Evolutionary conservation across 92 coral and sea anemone species (phyloP), one percentile per base, ranked within the genome.

Genomic region (Micromussa lordhowensis): DNA sequence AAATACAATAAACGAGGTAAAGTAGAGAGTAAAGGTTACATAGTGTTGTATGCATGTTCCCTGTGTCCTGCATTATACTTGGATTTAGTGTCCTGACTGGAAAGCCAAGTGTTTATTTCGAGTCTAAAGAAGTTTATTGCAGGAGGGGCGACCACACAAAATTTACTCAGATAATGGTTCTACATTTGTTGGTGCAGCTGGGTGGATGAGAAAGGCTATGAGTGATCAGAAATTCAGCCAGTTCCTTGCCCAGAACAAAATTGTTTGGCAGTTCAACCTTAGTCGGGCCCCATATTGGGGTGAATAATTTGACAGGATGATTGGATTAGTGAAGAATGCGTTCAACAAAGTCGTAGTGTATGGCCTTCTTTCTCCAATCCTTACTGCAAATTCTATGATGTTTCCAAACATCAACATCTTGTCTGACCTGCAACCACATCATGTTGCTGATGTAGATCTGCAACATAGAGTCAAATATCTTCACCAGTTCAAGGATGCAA

Each of bases 1-100:
- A 82, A 74, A 59, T 81, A 81, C 80, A 80, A 31, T 70, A 79
- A 66, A 36, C 61, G 28, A 38, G 34, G 70, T 14, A 83, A 22
- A 74, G 64, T 32, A 30, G 80, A 89, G 73, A 84, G 79, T 15
- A 91, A 81, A 55, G 90, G 88, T 21, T 91, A 81, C 69, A 91
- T 81, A 44, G 80, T 79, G 54, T 70, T 91, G 53, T 88, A 80
- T 83, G 85, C 89, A 32, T 91, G 91, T 84, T 82, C 85, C 68
- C 54, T 91, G 54, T 55, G 85, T 49, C 44, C 91, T 63, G 93
- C 93, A 18, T 77, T 91, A 49, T 83, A 91, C 70, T 40, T 86
- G 72, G 91, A 91, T 74, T 64, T 64, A 59, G 61, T 16, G 61
- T 15, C 61, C 61, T 55, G 21, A 19, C 22, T 55, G 61, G 61